Conservation (phyloP, 1,140 invertebrate genomes). For the Halictus rubicundus region DNA sequence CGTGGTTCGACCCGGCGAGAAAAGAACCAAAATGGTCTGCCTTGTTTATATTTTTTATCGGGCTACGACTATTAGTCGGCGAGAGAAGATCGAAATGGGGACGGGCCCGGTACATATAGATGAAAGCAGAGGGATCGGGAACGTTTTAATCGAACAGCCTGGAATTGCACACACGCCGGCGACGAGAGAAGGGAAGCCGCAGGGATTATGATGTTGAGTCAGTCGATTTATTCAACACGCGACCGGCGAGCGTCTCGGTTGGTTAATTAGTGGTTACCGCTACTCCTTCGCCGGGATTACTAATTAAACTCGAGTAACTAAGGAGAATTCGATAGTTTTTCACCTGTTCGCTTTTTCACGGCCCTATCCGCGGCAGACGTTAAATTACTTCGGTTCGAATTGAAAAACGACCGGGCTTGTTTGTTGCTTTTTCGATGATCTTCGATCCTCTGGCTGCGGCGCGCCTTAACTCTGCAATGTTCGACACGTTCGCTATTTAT, state of each 20-base stretch:
- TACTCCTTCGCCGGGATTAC: not conserved
- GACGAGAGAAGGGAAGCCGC: not conserved
- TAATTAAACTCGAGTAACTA: constrained; percentile 20
- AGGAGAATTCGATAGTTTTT: not conserved
- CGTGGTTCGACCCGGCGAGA: not conserved
- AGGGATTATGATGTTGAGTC: constrained; percentile 32
- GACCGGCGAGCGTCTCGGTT: not conserved
- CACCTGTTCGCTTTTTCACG: not conserved
- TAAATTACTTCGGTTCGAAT: not conserved
- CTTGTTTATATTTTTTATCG: constrained; percentile 1
- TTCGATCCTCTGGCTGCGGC: too few relatives aligned
- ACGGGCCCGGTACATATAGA: too few relatives aligned
- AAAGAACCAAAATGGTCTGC: not conserved
- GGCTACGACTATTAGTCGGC: not conserved
- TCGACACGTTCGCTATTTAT: too few relatives aligned
- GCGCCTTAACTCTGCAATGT: too few relatives aligned
- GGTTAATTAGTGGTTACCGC: constrained; percentile 22
- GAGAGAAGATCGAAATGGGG: not conserved
- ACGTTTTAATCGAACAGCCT: constrained; percentile 35
- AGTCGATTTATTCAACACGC: constrained; percentile 34
- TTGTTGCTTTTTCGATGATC: not conserved
- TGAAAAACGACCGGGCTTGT: not conserved
- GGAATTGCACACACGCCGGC: constrained; percentile 4
- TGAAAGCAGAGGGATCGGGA: not conserved
- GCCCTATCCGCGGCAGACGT: not conserved